Percentiles rank a stretch among this genome's conserved stretches.
Evolutionary conservation across 2,113 vertebrate genomes (phyloP).

Genomic region (Notechis scutatus): DNA sequence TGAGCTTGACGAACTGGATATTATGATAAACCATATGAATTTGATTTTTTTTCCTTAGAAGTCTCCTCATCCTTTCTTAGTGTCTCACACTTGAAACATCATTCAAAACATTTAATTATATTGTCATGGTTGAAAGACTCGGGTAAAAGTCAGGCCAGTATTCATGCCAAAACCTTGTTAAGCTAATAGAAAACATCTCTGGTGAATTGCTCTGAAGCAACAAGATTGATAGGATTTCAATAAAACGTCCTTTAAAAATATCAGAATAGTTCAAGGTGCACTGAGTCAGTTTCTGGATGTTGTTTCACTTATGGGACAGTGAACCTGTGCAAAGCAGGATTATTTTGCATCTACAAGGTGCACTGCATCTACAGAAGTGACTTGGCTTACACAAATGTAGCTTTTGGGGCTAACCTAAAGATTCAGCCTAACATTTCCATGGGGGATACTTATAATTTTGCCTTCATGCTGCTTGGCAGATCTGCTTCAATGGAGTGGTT

Average conservation of each 20-base stretch:
- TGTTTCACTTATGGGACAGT: neutral
- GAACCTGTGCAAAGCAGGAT: neutral
- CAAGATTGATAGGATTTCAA: constrained; percentile 52
- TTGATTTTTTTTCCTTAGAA: constrained; percentile 36
- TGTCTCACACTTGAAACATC: constrained; percentile 54
- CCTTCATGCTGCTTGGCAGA: neutral
- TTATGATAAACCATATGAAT: constrained; percentile 47
- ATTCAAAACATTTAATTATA: constrained; percentile 64
- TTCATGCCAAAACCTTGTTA: constrained; percentile 48
- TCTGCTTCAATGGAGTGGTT: neutral
- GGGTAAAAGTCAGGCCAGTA: constrained; percentile 52
- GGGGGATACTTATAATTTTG: neutral
- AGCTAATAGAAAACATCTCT: constrained; percentile 46
- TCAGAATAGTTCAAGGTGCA: constrained; percentile 41
- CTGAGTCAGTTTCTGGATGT: constrained; percentile 27
- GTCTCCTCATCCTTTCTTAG: constrained; percentile 54
- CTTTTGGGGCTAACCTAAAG: neutral
- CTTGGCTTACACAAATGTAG: neutral
- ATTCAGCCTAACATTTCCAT: neutral
- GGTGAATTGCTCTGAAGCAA: constrained; percentile 16
- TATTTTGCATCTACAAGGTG: neutral
- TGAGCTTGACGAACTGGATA: constrained; percentile 54
- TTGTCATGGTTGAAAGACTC: constrained; percentile 53
- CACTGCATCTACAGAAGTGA: neutral
- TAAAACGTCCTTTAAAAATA: constrained; percentile 46